Conservation (phyloP, 2,888 invertebrate species). For the Acanthosepion lycidas region DNA sequence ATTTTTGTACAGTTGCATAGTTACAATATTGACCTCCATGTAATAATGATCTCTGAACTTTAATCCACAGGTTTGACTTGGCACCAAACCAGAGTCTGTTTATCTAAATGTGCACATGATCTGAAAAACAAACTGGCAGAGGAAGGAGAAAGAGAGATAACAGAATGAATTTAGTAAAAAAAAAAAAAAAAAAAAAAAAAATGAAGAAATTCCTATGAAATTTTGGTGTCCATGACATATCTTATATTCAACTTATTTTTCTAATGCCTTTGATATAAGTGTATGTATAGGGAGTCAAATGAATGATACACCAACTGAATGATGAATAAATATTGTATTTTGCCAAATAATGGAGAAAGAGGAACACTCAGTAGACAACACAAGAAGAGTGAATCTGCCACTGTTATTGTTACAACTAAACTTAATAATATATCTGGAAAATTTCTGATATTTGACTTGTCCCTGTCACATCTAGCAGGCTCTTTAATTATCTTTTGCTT, state of each 20-base stretch:
- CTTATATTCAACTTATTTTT: no score
- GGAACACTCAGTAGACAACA: neutral
- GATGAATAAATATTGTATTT: neutral
- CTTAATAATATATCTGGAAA: neutral
- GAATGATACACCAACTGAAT: neutral
- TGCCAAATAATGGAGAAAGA: neutral
- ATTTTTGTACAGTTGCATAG: no score
- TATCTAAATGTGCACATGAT: neutral
- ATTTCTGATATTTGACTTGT: neutral
- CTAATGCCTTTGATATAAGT: neutral
- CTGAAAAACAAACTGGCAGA: neutral
- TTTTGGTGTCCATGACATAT: no score
- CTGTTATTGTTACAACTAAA: neutral
- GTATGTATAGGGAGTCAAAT: neutral
- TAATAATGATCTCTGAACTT: neutral
- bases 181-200: neutral
- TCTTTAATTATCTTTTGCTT: no score
- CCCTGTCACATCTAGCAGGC: neutral
- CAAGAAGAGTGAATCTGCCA: neutral
- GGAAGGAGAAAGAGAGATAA: neutral
- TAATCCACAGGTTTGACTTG: neutral
- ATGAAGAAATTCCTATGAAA: neutral
- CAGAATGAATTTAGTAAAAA: neutral
- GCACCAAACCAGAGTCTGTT: neutral
- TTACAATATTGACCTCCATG: neutral